Conservation (phyloP, 2,797 vertebrate genomes). For the Anisognathus igniventris region DNA sequence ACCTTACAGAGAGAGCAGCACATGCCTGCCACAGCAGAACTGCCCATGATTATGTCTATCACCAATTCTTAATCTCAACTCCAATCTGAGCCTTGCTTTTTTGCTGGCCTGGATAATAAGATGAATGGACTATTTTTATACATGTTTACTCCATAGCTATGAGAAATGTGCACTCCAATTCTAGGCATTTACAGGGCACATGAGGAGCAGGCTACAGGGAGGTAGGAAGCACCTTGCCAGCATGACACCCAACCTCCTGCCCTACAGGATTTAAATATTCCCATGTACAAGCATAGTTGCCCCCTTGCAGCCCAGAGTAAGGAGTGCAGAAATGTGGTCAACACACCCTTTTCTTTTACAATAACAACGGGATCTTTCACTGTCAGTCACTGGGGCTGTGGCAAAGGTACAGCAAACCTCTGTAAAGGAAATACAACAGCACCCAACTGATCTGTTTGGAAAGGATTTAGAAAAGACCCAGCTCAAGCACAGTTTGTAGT, state of each 20-base stretch:
- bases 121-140: conserved; percentile 55
- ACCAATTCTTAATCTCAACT: conserved; percentile 5
- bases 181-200: conserved; percentile 10
- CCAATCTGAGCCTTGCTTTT: background rate
- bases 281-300: background rate
- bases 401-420: background rate
- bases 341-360: background rate
- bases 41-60: background rate
- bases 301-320: background rate
- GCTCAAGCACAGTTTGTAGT: background rate
- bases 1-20: background rate
- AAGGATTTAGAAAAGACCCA: background rate
- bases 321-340: background rate
- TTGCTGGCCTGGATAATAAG: conserved; percentile 40
- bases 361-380: background rate
- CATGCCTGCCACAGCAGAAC: background rate
- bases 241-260: background rate
- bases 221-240: background rate
- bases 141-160: conserved; percentile 24
- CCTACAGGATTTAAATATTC: background rate
- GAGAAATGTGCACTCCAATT: conserved; percentile 30
- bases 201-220: background rate
- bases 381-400: background rate
- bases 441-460: background rate
- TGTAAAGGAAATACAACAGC: background rate